Conservation (phyloP, 1,140 invertebrate genomes). For the Helicoverpa armigera region DNA sequence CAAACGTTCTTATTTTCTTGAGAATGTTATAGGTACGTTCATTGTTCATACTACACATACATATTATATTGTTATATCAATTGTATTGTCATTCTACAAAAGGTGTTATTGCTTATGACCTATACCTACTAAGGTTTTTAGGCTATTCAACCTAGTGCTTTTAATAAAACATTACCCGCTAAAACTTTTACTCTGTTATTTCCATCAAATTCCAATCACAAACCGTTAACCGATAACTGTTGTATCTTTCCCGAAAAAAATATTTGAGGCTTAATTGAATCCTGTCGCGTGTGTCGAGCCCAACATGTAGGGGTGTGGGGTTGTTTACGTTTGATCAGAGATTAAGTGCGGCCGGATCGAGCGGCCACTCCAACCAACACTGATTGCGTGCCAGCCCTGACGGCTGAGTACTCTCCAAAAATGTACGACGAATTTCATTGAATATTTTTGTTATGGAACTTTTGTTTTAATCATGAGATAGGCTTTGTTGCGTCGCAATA, state of each 20-base stretch:
- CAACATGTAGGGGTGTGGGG: background rate
- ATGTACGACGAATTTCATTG: constrained; percentile 17
- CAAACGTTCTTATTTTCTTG: constrained; percentile 6
- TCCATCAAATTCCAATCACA: background rate
- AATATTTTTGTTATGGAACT: constrained; percentile 12
- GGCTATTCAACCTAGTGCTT: no score
- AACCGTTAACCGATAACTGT: background rate
- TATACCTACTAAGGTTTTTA: no score
- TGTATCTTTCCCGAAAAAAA: constrained; percentile 26
- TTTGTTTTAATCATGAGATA: constrained; percentile 25
- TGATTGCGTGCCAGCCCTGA: constrained; percentile 40
- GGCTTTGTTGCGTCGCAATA: background rate
- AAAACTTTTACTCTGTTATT: background rate
- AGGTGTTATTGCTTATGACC: no score
- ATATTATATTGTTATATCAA: no score
- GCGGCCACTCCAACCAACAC: constrained; percentile 38
- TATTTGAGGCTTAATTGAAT: constrained; percentile 44
- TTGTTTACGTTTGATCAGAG: constrained; percentile 54
- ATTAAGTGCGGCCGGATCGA: constrained; percentile 49
- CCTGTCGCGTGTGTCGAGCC: constrained; percentile 19
- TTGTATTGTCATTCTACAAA: no score
- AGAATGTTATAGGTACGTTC: no score
- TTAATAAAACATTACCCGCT: background rate
- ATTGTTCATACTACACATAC: no score
- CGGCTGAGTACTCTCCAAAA: constrained; percentile 22